A percentile compares a stretch with the other conserved stretches of the same genome.
phyloP scores from a whole-genome alignment of 2,888 invertebrate genomes.

The Drosophila rubida region DNA sequence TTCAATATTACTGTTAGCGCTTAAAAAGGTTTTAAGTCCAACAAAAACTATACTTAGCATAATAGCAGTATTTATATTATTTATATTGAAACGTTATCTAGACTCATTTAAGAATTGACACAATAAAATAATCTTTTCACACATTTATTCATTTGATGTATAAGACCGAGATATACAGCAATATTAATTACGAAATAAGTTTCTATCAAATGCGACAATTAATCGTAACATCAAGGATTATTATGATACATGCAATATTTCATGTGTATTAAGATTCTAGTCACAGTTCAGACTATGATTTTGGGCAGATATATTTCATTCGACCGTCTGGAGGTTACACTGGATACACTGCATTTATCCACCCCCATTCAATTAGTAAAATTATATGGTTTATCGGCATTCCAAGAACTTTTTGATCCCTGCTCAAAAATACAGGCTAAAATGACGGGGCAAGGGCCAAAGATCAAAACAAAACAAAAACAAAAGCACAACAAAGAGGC shows the following conservation, averaged over 20 bases:
- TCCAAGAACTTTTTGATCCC: slow-evolving; percentile 76
- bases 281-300: slow-evolving; percentile 17
- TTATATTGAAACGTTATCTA: no score
- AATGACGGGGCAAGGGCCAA: slow-evolving; percentile 65
- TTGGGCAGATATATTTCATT: slow-evolving; percentile 11
- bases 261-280: background rate
- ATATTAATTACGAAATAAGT: background rate
- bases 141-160: background rate
- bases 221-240: background rate
- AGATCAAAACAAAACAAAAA: slow-evolving; percentile 69
- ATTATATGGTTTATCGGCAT: slow-evolving; percentile 80
- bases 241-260: background rate
- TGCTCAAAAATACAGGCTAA: slow-evolving; percentile 66
- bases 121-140: no score
- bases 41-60: no score
- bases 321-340: slow-evolving; percentile 33
- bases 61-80: no score
- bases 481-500: slow-evolving; percentile 61
- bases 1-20: no score
- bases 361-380: slow-evolving; percentile 84
- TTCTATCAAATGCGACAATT: background rate
- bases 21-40: no score
- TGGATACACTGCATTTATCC: slow-evolving; percentile 65
- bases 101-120: no score
- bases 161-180: background rate